Evolutionary conservation across 2,797 vertebrate species (phyloP).

Genomic region (Sebastes variabilis): DNA sequence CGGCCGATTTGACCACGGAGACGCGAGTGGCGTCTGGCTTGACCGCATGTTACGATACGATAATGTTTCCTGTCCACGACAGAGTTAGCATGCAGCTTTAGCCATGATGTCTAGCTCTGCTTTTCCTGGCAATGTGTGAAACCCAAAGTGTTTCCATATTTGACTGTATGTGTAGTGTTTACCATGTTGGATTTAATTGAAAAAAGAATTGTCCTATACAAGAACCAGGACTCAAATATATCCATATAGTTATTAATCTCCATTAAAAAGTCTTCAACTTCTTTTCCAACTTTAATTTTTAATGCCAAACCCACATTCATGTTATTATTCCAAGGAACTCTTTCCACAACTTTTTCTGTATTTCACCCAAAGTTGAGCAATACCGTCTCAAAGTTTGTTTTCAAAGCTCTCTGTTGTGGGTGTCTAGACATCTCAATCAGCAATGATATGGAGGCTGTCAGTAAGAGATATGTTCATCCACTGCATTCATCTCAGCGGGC

Average conservation of each 20-base stretch:
- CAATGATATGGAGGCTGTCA: slow-evolving; percentile 43
- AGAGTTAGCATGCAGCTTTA: no score
- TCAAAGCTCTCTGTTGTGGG: slow-evolving; percentile 26
- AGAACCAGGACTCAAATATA: background rate
- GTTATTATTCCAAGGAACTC: background rate
- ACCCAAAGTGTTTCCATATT: no score
- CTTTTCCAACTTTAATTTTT: background rate
- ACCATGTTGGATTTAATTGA: no score
- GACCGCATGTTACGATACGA: accelerated
- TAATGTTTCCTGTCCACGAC: no score
- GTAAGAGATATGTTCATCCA: slow-evolving; percentile 62
- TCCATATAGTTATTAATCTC: background rate
- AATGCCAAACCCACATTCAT: background rate
- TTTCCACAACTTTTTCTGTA: background rate
- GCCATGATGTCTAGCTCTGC: no score
- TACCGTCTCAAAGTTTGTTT: slow-evolving; percentile 43
- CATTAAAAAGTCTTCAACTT: background rate
- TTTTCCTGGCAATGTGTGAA: no score
- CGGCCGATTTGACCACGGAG: no score
- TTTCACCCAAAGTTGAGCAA: slow-evolving; percentile 1
- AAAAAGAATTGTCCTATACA: background rate
- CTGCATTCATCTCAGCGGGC: slow-evolving; percentile 62
- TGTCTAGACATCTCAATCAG: slow-evolving; percentile 69
- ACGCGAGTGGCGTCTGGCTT: no score
- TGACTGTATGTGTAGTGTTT: no score